Base-by-base conservation (phyloP, 1,140 invertebrate species). In the Pomacea maculata region DNA sequence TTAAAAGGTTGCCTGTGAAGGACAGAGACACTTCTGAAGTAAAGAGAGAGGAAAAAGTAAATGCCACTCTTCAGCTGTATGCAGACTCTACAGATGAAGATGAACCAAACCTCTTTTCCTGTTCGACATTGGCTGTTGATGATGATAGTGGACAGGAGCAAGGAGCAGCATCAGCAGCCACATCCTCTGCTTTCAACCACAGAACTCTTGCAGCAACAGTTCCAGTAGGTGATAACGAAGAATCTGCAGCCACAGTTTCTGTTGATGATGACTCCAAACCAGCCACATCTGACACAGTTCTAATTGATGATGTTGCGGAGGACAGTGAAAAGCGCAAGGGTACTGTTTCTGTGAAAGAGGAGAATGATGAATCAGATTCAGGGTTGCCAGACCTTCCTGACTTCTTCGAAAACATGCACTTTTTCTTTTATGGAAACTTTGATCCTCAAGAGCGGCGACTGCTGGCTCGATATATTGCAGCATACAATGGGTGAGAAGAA, bases 361-460 rank as follows among this genome's bases (percentile, higher is more conserved):
- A 61, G n/a, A 85, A 85, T 77, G 85, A 85, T 77, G 83, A 86
- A 74, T 78, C 78, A 34, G 88, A 89, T 78, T 88, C 85, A 34
- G 89, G 88, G 14, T 79, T 91, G 34, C 90, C 91, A 12, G 88
- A 89, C 55, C 78, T 92, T 15, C 90, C 90, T n/a, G 89, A 90
- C 71, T 89, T 91, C 78, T 89, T 92, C 72, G 76, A 85, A 17
- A 86, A 87, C 54, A 91, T 89, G 83, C 79, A 87, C 78, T 92
- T 92, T 86, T 89, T 92, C 68, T 83, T 92, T 5, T 92, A 91
- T 85, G 91, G 91, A 83, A 83, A 87, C 29, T 88, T 91, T 71
- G 80, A 80, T 21, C 80, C 74, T 3, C 63, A 71, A 55, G 86
- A 90, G 72, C 83, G 84, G 77, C 83, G 87, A 72, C 76, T 85